These are phyloP conservation scores for Copsychus sechellarum DNA, from an alignment of 2,113 vertebrate genomes.

Conservation along the genomic window DNA sequence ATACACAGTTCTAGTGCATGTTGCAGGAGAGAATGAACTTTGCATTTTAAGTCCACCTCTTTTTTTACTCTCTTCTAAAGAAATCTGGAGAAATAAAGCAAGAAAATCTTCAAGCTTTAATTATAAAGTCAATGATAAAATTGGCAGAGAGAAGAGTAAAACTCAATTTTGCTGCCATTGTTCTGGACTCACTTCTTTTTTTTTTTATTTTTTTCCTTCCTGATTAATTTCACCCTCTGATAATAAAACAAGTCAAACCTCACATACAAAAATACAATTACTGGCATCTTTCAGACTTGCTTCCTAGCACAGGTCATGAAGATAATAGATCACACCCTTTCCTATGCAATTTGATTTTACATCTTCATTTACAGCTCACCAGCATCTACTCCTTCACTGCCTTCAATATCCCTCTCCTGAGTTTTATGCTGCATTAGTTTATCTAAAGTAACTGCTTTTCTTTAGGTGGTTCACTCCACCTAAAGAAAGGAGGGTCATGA, in stretches of 20 bases:
- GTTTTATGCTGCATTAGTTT: not conserved
- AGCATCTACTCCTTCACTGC: not conserved
- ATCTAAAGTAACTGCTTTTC: not conserved
- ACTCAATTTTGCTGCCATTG: not conserved
- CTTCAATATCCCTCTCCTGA: not conserved
- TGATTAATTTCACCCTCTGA: not conserved
- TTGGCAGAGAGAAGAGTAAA: not conserved
- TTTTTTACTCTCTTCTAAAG: not conserved
- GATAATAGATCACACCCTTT: not conserved
- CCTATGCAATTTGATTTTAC: not conserved
- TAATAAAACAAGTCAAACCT: not conserved
- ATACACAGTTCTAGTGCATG: not conserved
- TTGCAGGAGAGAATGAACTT: not conserved
- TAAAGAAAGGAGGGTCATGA: not conserved
- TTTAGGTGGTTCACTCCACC: not conserved
- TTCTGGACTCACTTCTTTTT: not conserved
- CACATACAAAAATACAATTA: not conserved
- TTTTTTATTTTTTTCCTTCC: not conserved
- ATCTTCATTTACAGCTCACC: not conserved
- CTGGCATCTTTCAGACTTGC: not conserved
- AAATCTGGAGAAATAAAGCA: not conserved
- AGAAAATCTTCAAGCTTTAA: not conserved
- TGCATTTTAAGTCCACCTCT: not conserved
- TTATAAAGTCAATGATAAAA: conserved; percentile 7
- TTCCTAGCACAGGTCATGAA: not conserved